These are phyloP conservation scores for Gymnoscopelus braueri DNA, from an alignment of 2,797 vertebrate species.

Conservation along the genomic window DNA sequence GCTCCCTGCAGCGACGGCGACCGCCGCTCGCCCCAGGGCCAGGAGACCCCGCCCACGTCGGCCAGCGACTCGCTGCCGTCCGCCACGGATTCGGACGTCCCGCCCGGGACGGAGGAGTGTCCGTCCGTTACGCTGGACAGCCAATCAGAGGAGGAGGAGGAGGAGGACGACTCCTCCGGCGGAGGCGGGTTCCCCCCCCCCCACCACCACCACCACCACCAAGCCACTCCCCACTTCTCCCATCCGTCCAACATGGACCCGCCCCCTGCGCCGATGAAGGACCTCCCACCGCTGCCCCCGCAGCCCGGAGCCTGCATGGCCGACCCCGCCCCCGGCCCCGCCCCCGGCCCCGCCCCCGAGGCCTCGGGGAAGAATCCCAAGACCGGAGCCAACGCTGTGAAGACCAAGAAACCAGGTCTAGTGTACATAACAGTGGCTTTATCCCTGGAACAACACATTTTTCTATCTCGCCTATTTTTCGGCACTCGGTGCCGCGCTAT, in stretches of 20 bases:
- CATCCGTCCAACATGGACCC: constrained; percentile 73
- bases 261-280: constrained; percentile 83
- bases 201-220: constrained; percentile 49
- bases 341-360: constrained; percentile 76
- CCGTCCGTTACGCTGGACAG: constrained; percentile 82
- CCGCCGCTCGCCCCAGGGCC: constrained; percentile 52
- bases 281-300: constrained; percentile 84
- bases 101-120: constrained; percentile 80
- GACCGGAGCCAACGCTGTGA: constrained; percentile 43
- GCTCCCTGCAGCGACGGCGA: constrained; percentile 15
- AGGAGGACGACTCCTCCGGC: constrained; percentile 76
- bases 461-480: too few relatives aligned
- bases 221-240: constrained; percentile 28
- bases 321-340: constrained; percentile 84
- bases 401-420: constrained; percentile 70
- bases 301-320: constrained; percentile 91
- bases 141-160: constrained; percentile 74
- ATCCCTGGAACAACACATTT: too few relatives aligned
- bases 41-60: constrained; percentile 85
- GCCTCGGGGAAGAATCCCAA: constrained; percentile 38
- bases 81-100: constrained; percentile 84
- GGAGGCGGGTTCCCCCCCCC: constrained; percentile 54
- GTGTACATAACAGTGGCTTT: too few relatives aligned
- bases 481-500: too few relatives aligned
- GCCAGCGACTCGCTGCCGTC: constrained; percentile 86